These are phyloP conservation scores for Gephyroberyx darwinii DNA, from an alignment of 2,797 vertebrate species.

Conservation along the genomic window DNA sequence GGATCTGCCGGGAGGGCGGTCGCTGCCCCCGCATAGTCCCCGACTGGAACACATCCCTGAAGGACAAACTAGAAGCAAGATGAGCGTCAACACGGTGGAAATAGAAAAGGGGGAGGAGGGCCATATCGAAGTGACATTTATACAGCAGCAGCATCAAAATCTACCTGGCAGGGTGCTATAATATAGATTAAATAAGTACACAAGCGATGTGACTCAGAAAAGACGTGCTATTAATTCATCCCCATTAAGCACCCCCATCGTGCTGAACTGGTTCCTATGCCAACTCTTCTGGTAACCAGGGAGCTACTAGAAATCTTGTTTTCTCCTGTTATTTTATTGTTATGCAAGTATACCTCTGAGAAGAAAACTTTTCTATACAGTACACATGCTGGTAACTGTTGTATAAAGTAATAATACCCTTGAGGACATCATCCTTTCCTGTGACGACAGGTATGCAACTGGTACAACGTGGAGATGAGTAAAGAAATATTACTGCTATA, in stretches of 20 bases:
- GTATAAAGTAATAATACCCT: no score
- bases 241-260: background rate
- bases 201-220: background rate
- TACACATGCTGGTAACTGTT: background rate
- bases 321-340: no score
- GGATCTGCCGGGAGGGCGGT: constrained; percentile 44
- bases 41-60: constrained; percentile 78
- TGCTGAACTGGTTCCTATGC: constrained; percentile 4
- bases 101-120: background rate
- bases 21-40: constrained; percentile 65
- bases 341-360: no score
- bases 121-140: background rate
- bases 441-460: no score
- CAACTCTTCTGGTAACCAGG: background rate
- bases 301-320: background rate
- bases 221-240: background rate
- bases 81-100: background rate
- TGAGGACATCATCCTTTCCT: no score
- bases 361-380: background rate
- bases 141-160: background rate
- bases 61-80: constrained; percentile 43
- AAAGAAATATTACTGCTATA: no score
- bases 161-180: background rate
- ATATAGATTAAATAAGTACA: background rate
- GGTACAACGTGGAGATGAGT: no score